These are phyloP conservation scores for Drosophila lutescens DNA, from an alignment of 2,888 invertebrate genomes.

Conservation along the genomic window DNA sequence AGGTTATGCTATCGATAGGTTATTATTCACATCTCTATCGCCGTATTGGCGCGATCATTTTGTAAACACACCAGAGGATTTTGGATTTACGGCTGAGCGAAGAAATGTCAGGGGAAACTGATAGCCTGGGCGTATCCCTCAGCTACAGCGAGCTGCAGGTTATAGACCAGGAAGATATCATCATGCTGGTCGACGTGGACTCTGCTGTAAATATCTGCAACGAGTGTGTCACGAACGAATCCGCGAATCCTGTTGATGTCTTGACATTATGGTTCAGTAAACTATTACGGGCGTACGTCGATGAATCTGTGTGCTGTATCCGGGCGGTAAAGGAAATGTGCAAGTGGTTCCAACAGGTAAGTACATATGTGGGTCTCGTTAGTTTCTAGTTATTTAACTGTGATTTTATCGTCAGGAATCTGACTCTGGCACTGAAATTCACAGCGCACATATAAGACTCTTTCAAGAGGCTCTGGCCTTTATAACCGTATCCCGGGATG, in stretches of 20 bases:
- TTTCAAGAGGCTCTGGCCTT: conserved; percentile 42
- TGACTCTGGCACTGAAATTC: background rate
- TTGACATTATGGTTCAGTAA: conserved; percentile 60
- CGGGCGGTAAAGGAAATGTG: conserved; percentile 40
- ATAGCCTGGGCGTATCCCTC: background rate
- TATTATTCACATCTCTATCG: background rate
- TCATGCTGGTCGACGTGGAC: conserved; percentile 24
- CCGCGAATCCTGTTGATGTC: conserved; percentile 33
- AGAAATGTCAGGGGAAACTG: conserved; percentile 3
- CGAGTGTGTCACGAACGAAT: conserved; percentile 28
- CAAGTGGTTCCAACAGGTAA: conserved; percentile 31
- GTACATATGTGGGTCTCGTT: background rate
- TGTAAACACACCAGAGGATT: conserved; percentile 1
- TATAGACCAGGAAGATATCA: conserved; percentile 42
- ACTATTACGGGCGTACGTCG: conserved; percentile 52
- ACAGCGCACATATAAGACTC: background rate
- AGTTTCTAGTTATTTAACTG: too few species aligned
- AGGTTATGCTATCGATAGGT: too few species aligned
- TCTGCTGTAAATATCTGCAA: conserved; percentile 48
- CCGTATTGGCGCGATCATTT: conserved; percentile 19
- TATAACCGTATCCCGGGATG: conserved; percentile 21
- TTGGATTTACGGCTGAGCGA: too few species aligned
- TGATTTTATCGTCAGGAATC: background rate
- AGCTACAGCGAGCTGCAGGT: conserved; percentile 49
- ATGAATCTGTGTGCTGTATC: conserved; percentile 25